Evolutionary conservation across 2,797 vertebrate species (phyloP).

Genomic region (Lutjanus argentimaculatus): DNA sequence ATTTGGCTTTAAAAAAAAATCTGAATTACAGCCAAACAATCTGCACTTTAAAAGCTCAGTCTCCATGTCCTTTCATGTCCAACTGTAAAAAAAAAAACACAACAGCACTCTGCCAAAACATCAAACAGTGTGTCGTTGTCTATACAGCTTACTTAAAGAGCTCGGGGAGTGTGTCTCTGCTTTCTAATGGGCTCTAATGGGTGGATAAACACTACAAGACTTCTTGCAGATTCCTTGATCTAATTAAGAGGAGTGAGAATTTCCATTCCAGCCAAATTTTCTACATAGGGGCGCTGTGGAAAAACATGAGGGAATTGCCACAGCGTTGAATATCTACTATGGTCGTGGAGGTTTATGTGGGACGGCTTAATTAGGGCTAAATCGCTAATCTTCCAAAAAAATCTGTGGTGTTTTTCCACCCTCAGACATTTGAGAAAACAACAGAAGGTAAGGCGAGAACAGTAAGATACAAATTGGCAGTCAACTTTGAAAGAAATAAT

Average conservation of each 20-base stretch:
- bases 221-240: conserved; percentile 70
- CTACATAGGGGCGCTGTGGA: conserved; percentile 36
- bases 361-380: conserved; percentile 71
- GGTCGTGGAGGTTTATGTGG: conserved; percentile 50
- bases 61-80: conserved; percentile 54
- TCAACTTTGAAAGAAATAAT: conserved; percentile 65
- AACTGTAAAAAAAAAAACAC: conserved; percentile 16
- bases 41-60: conserved; percentile 25
- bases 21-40: conserved; percentile 46
- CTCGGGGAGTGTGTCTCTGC: conserved; percentile 59
- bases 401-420: conserved; percentile 42
- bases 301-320: conserved; percentile 58
- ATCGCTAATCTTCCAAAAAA: conserved; percentile 53
- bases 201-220: conserved; percentile 73
- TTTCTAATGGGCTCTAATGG: conserved; percentile 78
- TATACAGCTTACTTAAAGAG: conserved; percentile 70
- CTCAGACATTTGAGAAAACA: conserved; percentile 69
- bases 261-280: conserved; percentile 66
- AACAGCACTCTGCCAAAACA: conserved; percentile 54
- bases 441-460: conserved; percentile 73
- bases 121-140: conserved; percentile 67
- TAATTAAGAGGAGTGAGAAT: conserved; percentile 75
- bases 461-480: conserved; percentile 68
- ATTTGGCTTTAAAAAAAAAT: conserved; percentile 30
- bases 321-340: conserved; percentile 40